These are phyloP conservation scores for Polypterus senegalus DNA, from an alignment of 2,113 vertebrate genomes.

Conservation along the genomic window DNA sequence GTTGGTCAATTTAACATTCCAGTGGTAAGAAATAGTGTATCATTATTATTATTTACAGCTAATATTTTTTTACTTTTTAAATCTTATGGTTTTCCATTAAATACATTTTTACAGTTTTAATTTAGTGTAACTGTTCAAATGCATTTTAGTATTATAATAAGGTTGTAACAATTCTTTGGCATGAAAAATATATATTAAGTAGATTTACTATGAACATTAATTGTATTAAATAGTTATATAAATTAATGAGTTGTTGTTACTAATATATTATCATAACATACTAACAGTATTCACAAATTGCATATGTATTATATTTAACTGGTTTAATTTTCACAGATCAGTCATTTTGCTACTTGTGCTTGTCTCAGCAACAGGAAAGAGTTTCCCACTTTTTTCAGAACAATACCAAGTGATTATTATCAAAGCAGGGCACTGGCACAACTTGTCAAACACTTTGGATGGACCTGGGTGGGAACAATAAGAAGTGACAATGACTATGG, in stretches of 20 bases:
- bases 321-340: conserved; percentile 12
- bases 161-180: background rate
- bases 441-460: conserved; percentile 14
- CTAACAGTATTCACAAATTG: background rate
- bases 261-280: background rate
- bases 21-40: conserved; percentile 5
- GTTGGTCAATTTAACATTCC: conserved; percentile 7
- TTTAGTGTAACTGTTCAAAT: background rate
- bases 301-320: background rate
- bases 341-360: conserved; percentile 10
- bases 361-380: conserved; percentile 13
- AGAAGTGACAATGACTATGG: conserved; percentile 8
- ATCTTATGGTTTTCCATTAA: background rate
- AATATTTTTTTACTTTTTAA: background rate
- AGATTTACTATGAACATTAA: conserved; percentile 9
- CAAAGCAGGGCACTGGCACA: conserved; percentile 14
- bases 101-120: too few species aligned
- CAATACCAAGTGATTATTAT: conserved; percentile 9
- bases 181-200: conserved; percentile 25
- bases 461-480: conserved; percentile 17
- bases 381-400: conserved; percentile 18
- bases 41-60: background rate
- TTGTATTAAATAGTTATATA: background rate
- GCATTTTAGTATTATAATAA: background rate
- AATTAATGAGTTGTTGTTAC: background rate